A percentile compares a stretch with the other conserved stretches of the same genome.
phyloP scores from a whole-genome alignment of 2,797 vertebrate species.

The Sebastolobus alascanus region DNA sequence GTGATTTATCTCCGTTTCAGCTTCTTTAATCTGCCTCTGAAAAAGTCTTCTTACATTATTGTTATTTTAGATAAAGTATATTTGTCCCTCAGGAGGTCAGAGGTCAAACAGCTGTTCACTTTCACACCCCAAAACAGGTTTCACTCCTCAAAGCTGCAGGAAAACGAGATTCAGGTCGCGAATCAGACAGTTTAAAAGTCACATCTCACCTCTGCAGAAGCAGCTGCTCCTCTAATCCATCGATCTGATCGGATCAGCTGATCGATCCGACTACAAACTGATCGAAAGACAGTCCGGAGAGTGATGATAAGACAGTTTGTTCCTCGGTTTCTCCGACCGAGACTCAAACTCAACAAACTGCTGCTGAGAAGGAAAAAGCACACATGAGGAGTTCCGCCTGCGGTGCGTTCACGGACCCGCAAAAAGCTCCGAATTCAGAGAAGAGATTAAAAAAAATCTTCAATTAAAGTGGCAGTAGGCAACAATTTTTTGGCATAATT shows the following conservation, averaged over 20 bases:
- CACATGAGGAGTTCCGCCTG: slow-evolving; percentile 36
- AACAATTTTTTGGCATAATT: no score
- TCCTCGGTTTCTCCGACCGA: not conserved
- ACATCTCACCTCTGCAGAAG: slow-evolving; percentile 43
- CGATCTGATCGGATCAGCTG: slow-evolving; percentile 21
- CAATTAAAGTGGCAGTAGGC: no score
- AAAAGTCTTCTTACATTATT: no score
- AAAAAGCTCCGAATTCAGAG: not conserved
- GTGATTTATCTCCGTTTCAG: no score
- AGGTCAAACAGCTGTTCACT: slow-evolving; percentile 51
- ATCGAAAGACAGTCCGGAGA: not conserved
- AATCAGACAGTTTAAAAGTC: no score
- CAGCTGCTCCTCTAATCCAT: slow-evolving; percentile 48
- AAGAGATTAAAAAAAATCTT: rapidly evolving
- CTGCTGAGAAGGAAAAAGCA: not conserved
- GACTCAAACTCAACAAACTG: slow-evolving; percentile 25
- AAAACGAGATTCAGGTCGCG: not conserved
- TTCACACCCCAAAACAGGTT: slow-evolving; percentile 25
- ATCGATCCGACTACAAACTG: not conserved
- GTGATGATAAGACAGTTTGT: not conserved
- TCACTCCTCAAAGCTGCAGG: not conserved
- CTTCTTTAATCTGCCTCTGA: no score
- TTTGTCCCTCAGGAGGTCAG: slow-evolving; percentile 17
- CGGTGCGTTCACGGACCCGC: slow-evolving; percentile 56
- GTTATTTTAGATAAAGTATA: not conserved